Evolutionary conservation across 1,140 invertebrate genomes (phyloP).

Genomic region (Lordiphosa stackelbergi): DNA sequence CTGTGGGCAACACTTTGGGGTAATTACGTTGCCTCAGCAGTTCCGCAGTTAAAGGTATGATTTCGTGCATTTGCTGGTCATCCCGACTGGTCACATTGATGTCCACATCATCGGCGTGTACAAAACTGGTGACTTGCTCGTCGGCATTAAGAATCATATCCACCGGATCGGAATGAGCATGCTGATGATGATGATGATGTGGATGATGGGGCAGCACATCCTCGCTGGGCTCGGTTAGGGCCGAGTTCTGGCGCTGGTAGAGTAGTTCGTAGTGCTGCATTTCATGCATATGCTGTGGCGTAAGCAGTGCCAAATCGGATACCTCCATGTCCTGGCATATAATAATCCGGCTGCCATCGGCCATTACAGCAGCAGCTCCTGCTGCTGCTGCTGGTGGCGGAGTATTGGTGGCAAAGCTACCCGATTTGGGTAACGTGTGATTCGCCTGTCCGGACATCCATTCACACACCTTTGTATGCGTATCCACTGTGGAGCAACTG

Average conservation of each 20-base stretch:
- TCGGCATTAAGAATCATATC: constrained; percentile 77
- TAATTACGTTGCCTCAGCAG: constrained; percentile 87
- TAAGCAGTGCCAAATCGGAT: constrained; percentile 54
- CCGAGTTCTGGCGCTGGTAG: constrained; percentile 62
- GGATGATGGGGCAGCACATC: constrained; percentile 28
- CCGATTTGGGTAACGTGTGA: constrained; percentile 45
- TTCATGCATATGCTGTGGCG: constrained; percentile 62
- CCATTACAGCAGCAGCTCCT: constrained; percentile 81
- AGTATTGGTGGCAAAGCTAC: constrained; percentile 77
- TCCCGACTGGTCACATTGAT: constrained; percentile 85
- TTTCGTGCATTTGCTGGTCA: constrained; percentile 62
- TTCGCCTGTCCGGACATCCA: constrained; percentile 88
- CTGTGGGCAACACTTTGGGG: constrained; percentile 87
- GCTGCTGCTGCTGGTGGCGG: constrained; percentile 75
- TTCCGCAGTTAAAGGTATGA: constrained; percentile 78
- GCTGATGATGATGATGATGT: constrained; percentile 78
- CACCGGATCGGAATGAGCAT: constrained; percentile 86
- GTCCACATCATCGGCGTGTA: constrained; percentile 79
- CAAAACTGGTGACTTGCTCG: constrained; percentile 77
- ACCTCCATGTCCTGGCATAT: constrained; percentile 76
- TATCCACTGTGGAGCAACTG: constrained; percentile 88
- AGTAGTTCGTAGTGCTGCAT: constrained; percentile 57
- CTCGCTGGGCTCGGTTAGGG: constrained; percentile 60
- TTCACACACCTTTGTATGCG: constrained; percentile 89
- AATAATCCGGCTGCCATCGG: constrained; percentile 54